These are phyloP conservation scores for Onychomys arenicola DNA, from an alignment of 2,797 vertebrate species.

Conservation along the genomic window DNA sequence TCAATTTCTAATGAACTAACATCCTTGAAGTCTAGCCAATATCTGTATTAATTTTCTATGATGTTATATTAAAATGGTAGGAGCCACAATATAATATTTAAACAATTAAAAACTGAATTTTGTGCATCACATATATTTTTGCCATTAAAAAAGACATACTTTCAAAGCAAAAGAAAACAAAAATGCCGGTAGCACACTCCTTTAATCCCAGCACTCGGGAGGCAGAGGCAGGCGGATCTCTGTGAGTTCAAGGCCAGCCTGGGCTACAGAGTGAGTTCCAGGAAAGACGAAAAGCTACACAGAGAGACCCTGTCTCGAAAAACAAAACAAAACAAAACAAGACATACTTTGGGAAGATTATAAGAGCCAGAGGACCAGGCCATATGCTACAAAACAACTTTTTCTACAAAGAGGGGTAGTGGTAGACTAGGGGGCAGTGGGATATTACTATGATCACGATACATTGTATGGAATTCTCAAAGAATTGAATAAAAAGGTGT, in stretches of 20 bases:
- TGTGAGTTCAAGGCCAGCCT: too few species aligned
- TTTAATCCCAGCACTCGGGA: too few species aligned
- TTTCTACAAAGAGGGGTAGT: neutral
- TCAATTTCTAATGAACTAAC: slow-evolving; percentile 13
- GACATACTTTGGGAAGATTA: too few species aligned
- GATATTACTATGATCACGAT: neutral
- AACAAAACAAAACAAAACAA: too few species aligned
- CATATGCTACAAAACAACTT: neutral
- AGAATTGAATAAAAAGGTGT: neutral
- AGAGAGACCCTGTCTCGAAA: too few species aligned
- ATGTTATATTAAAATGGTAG: neutral
- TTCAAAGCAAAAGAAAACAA: too few species aligned
- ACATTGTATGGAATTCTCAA: neutral
- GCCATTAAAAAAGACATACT: neutral
- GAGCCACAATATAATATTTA: neutral
- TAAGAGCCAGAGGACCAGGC: neutral
- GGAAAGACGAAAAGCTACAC: too few species aligned
- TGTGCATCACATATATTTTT: neutral
- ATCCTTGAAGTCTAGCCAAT: neutral
- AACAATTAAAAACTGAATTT: neutral
- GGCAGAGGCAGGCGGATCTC: too few species aligned
- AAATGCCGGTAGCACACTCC: too few species aligned
- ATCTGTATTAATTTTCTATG: neutral
- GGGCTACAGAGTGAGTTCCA: too few species aligned
- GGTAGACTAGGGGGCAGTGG: neutral